Conservation (phyloP, 1,140 invertebrate genomes). For the Ceratosolen solmsi region DNA sequence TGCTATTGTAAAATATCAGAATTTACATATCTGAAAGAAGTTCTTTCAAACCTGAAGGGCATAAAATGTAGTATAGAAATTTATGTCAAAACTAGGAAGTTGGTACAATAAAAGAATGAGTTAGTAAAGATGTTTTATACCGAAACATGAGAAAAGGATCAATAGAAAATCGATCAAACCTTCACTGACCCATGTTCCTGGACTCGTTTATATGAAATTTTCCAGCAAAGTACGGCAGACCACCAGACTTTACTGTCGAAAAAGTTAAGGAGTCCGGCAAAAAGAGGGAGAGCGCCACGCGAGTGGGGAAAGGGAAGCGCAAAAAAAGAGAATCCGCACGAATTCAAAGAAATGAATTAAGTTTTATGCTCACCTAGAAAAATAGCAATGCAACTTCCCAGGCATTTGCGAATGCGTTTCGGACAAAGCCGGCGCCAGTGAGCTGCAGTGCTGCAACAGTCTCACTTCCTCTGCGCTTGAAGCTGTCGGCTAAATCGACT, state of each 20-base stretch:
- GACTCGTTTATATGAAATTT: slow-evolving; percentile 17
- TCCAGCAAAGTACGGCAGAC: background rate
- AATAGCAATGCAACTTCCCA: slow-evolving; percentile 51
- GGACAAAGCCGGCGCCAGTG: slow-evolving; percentile 48
- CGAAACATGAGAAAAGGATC: background rate
- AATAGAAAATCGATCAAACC: background rate
- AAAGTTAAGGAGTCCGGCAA: background rate
- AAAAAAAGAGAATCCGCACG: slow-evolving; percentile 28
- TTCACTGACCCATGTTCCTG: background rate
- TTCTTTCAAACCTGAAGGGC: no score
- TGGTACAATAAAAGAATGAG: background rate
- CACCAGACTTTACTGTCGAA: background rate
- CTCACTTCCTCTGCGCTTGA: slow-evolving; percentile 30
- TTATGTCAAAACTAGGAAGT: background rate
- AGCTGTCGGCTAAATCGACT: slow-evolving; percentile 44
- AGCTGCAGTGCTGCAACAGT: slow-evolving; percentile 39
- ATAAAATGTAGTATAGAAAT: no score
- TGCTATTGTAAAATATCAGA: no score
- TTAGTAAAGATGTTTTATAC: background rate
- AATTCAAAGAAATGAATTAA: slow-evolving; percentile 56
- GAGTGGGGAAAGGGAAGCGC: background rate
- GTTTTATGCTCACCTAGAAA: slow-evolving; percentile 49
- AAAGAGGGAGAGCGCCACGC: background rate
- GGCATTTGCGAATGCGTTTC: slow-evolving; percentile 26
- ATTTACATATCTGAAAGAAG: no score